Evolutionary conservation across 2,797 vertebrate species (phyloP), one percentile per base, ranked within the genome.

Genomic region (Enteromius anoplus): DNA sequence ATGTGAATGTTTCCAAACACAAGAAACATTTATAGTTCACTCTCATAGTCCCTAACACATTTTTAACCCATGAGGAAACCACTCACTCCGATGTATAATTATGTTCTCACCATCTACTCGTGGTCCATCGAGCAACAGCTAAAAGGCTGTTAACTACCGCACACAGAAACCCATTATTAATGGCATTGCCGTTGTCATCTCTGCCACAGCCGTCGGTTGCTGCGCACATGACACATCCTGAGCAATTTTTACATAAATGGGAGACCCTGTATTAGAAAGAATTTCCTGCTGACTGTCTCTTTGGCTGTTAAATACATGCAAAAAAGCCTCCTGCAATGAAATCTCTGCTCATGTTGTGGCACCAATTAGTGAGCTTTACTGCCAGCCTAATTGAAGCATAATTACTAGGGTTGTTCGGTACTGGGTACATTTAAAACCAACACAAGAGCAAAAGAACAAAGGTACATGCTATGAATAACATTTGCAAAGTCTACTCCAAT

Each of bases 121-220:
- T 80, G 81, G 85, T 82, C 81, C 51, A 79, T 83, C 75, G 69
- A 85, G 70, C 69, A 79, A 75, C 23, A 75, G 81, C 71, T 81
- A 37, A 60, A 37, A 70, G 49, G 19, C 77, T 78, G 40, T 51
- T 85, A 83, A 83, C 76, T 80, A 83, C 76, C 14, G 6, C 69
- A 71, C 82, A 83, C 62, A 53, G 51, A 76, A 82, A 75, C 81
- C 85, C 64, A 76, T 83, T 60, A 83, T 86, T 86, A 86, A 83
- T 55, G 73, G 78, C 72, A 71, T 53, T 14, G 45, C 60, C 7
- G 14, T 45, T 49, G 21, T 69, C 70, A 40, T 73, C 12, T 79
- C 81, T 62, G 29, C 81, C 75, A 55, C 37, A 37, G 62, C 19
- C 9, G 5, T 19, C 21, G 21, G 66, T 65, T 10, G n/a, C 42